Conservation (phyloP, 2,113 vertebrate genomes). For the Tragelaphus scriptus region DNA sequence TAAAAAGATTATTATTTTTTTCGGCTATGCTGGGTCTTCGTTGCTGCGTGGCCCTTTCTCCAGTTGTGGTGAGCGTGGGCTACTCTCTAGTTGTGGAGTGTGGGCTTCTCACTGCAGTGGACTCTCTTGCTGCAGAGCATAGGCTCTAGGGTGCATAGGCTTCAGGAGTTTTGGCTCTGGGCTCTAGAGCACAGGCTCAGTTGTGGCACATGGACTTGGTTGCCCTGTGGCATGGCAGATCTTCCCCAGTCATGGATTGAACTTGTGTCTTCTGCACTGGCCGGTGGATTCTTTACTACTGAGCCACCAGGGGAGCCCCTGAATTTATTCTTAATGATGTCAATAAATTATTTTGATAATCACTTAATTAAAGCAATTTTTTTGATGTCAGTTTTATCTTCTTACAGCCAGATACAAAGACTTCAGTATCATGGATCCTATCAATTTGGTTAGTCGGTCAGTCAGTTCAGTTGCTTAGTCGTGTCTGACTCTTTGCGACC, state of each 20-base stretch:
- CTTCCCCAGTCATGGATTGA: neutral
- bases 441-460: neutral
- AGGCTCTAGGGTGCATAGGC: neutral
- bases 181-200: neutral
- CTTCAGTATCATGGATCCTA: neutral
- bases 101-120: neutral
- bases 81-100: neutral
- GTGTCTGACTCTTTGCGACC: no score
- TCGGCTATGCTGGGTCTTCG: neutral
- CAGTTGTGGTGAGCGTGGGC: neutral
- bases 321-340: neutral
- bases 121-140: neutral
- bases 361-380: neutral
- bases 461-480: no score
- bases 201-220: neutral
- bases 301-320: neutral
- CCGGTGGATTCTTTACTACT: neutral
- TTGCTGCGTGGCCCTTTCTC: neutral
- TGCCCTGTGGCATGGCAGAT: neutral
- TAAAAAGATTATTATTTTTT: neutral
- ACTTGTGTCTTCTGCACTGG: neutral
- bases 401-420: neutral
- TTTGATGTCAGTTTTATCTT: neutral
- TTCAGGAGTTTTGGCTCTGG: rapidly evolving
- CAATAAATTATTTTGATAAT: neutral